Percentiles rank a stretch among this genome's conserved stretches.
phyloP scores from a whole-genome alignment of 1,140 invertebrate genomes.

The Drosophila lowei region DNA sequence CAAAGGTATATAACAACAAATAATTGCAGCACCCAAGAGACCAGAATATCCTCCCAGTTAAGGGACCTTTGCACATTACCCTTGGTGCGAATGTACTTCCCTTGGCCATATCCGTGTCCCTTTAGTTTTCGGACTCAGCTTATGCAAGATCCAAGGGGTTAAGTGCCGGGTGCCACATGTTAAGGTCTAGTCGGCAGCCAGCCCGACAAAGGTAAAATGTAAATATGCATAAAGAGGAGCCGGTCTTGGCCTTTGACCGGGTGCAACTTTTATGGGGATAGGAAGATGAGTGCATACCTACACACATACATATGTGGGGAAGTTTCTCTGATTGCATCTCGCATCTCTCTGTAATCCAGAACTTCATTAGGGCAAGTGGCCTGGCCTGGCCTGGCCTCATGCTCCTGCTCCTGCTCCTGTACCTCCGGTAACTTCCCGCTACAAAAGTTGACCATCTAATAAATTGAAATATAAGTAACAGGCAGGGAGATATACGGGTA shows the following conservation, averaged over 20 bases:
- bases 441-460: constrained; percentile 55
- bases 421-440: too few relatives aligned
- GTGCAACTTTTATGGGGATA: constrained; percentile 16
- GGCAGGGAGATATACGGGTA: not conserved
- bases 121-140: constrained; percentile 7
- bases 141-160: constrained; percentile 33
- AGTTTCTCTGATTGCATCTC: constrained; percentile 15
- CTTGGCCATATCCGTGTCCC: not conserved
- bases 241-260: constrained; percentile 18
- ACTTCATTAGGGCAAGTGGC: constrained; percentile 73
- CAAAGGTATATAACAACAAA: too few relatives aligned
- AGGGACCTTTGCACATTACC: not conserved
- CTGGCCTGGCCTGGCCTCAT: not conserved
- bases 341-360: constrained; percentile 29
- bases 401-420: too few relatives aligned
- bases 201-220: constrained; percentile 35
- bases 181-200: constrained; percentile 19
- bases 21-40: too few relatives aligned
- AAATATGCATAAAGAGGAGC: constrained; percentile 24
- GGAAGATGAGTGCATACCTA: too few relatives aligned
- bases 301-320: constrained; percentile 18
- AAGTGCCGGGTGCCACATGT: constrained; percentile 56
- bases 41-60: not conserved
- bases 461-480: constrained; percentile 69
- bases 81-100: not conserved